A percentile compares a stretch with the other conserved stretches of the same genome.
phyloP scores from a whole-genome alignment of 2,113 vertebrate species.

The Gallinago jamesoni region DNA sequence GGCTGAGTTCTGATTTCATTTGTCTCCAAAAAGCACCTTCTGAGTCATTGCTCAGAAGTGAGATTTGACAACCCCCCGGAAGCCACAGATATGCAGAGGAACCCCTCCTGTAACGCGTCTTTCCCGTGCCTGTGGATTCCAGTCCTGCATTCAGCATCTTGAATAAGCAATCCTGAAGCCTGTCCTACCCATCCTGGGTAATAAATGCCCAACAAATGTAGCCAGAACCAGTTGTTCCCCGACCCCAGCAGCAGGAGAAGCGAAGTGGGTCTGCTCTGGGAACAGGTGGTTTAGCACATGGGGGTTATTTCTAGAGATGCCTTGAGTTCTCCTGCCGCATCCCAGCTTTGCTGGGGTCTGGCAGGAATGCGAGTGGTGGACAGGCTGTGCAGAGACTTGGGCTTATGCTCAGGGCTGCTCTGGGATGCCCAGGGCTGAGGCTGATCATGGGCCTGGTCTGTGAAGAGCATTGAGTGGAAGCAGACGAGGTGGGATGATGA shows the following conservation, averaged over 20 bases:
- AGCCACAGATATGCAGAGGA: accelerated
- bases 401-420: neutral
- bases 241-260: neutral
- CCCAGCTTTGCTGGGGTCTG: neutral
- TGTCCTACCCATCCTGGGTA: neutral
- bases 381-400: neutral
- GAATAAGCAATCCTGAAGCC: neutral
- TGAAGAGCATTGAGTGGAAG: neutral
- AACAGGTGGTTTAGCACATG: conserved; percentile 58
- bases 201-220: conserved; percentile 36
- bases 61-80: neutral
- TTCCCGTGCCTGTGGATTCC: neutral
- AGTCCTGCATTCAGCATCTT: neutral
- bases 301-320: conserved; percentile 59
- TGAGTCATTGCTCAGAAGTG: neutral
- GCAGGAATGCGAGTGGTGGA: accelerated
- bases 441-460: neutral
- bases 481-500: neutral
- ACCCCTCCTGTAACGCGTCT: neutral
- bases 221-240: conserved; percentile 29
- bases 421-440: neutral
- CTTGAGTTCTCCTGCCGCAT: neutral
- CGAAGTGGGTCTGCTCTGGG: neutral
- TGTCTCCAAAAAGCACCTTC: neutral
- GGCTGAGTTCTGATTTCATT: neutral